Evolutionary conservation across 2,113 vertebrate genomes (phyloP).

Genomic region (Rhagologus leucostigma): DNA sequence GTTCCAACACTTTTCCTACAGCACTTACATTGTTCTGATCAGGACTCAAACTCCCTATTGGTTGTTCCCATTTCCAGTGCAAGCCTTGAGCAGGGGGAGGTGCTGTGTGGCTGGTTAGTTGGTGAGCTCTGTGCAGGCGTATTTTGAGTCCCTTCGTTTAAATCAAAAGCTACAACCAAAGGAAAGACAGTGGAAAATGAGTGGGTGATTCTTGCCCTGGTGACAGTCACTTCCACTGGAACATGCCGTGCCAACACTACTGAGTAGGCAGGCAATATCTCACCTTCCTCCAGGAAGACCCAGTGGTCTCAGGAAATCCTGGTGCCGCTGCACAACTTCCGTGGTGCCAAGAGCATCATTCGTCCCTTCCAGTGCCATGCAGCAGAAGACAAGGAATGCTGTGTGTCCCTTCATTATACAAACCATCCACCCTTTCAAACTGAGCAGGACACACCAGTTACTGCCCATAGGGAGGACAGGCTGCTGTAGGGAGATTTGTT

Average conservation of each 20-base stretch:
- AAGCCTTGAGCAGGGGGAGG: neutral
- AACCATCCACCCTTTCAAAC: neutral
- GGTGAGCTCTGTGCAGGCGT: neutral
- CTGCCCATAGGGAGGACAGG: neutral
- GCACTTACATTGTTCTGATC: neutral
- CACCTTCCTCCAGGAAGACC: neutral
- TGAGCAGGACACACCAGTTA: neutral
- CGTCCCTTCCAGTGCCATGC: neutral
- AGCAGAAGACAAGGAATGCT: neutral
- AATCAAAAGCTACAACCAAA: neutral
- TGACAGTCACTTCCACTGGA: neutral
- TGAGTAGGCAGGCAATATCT: neutral
- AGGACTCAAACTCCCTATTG: neutral
- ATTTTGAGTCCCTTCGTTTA: neutral
- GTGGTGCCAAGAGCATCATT: rapidly evolving
- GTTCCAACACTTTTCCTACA: neutral
- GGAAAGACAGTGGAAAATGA: neutral
- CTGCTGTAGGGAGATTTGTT: neutral
- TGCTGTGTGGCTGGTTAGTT: neutral
- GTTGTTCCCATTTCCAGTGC: neutral
- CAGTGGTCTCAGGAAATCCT: neutral
- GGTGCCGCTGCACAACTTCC: neutral
- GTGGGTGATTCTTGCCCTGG: neutral
- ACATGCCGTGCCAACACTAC: rapidly evolving
- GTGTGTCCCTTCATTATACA: neutral